Percentiles rank a stretch among this genome's conserved stretches.
phyloP scores from a whole-genome alignment of 2,113 vertebrate species.

The Mesocricetus auratus region DNA sequence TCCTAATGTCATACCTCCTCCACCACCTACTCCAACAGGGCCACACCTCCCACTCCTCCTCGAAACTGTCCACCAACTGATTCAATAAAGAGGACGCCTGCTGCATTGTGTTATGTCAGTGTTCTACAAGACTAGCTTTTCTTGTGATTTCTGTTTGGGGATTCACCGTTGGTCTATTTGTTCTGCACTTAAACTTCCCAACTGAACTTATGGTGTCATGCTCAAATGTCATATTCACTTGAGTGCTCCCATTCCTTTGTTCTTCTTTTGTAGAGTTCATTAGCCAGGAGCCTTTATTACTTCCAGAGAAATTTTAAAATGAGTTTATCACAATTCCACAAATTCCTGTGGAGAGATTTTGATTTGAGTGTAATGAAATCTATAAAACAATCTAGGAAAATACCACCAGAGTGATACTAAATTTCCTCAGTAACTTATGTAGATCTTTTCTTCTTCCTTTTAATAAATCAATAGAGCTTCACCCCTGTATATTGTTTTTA shows the following conservation, averaged over 20 bases:
- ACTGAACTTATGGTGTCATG: background rate
- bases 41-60: background rate
- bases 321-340: background rate
- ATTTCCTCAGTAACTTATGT: background rate
- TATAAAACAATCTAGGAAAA: background rate
- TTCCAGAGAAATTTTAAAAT: constrained; percentile 22
- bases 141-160: background rate
- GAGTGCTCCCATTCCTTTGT: background rate
- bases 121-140: background rate
- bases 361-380: background rate
- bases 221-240: background rate
- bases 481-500: background rate
- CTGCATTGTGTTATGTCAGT: background rate
- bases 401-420: background rate
- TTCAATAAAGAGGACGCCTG: background rate
- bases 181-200: background rate
- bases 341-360: constrained; percentile 2
- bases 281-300: background rate
- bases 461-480: background rate
- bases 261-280: constrained; percentile 7
- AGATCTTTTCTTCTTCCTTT: background rate
- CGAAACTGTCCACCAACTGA: background rate
- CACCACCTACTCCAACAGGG: background rate
- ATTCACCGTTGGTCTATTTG: background rate
- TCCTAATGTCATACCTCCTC: background rate